Conservation (phyloP, 2,113 vertebrate species). For the Toxotes jaculatrix region DNA sequence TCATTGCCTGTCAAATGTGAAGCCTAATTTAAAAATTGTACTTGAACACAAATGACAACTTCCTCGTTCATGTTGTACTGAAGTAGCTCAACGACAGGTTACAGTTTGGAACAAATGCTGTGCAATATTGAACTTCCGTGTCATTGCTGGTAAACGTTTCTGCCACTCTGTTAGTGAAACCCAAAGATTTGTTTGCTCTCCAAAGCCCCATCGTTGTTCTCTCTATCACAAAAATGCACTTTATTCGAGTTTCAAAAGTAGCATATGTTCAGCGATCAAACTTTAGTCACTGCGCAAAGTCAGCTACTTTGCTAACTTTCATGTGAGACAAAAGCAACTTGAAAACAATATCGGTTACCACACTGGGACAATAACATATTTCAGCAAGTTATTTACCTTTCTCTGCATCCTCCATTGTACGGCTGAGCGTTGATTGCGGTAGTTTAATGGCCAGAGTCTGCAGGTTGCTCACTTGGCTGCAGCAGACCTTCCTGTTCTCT, state of each 20-base stretch:
- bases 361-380: not conserved
- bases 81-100: not conserved
- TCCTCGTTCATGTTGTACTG: conserved; percentile 19
- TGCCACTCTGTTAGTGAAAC: not conserved
- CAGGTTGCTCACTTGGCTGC: conserved; percentile 59
- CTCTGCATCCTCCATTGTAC: conserved; percentile 80
- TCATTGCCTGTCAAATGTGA: not conserved
- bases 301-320: conserved; percentile 71
- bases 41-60: not conserved
- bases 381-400: conserved; percentile 71
- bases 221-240: not conserved
- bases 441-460: conserved; percentile 32
- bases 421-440: conserved; percentile 14
- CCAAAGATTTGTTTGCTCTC: not conserved
- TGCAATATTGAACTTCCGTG: conserved; percentile 38
- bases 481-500: conserved; percentile 67
- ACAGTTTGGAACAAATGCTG: conserved; percentile 3
- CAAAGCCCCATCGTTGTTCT: not conserved
- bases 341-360: not conserved
- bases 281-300: conserved; percentile 33
- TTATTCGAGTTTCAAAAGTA: conserved; percentile 1
- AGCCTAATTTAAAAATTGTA: not conserved
- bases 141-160: not conserved
- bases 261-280: conserved; percentile 62
- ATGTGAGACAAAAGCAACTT: conserved; percentile 13